Conservation (phyloP, 2,113 vertebrate species). For the Brachyhypopomus gauderio region DNA sequence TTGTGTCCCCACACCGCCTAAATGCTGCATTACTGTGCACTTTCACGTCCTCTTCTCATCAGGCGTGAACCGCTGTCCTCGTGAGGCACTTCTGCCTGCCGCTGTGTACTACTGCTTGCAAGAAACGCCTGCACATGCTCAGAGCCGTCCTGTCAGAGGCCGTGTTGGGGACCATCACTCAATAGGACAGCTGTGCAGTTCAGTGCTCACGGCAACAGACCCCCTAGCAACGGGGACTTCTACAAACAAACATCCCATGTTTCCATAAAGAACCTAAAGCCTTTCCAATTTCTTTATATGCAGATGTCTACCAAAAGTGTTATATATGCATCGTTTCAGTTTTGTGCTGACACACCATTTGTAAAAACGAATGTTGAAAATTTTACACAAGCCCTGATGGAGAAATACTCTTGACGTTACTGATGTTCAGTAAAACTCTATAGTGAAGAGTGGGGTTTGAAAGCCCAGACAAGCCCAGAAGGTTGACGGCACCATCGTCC, state of each 20-base stretch:
- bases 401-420: too few species aligned
- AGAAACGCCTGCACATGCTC: conserved; percentile 46
- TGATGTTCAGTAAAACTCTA: too few species aligned
- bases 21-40: conserved; percentile 38
- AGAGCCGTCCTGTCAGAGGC: conserved; percentile 35
- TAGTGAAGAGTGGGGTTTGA: too few species aligned
- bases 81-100: neutral
- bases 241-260: conserved; percentile 40
- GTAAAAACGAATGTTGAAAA: too few species aligned
- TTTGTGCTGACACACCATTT: too few species aligned
- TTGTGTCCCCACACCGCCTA: conserved; percentile 17
- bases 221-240: conserved; percentile 57
- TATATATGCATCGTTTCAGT: too few species aligned
- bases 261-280: neutral
- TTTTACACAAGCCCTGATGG: too few species aligned
- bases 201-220: conserved; percentile 53
- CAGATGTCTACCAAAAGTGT: neutral
- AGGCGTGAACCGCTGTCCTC: conserved; percentile 41
- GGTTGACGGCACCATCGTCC: too few species aligned
- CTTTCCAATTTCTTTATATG: neutral
- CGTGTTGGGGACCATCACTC: conserved; percentile 56
- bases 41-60: conserved; percentile 22
- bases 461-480: too few species aligned
- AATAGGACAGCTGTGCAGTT: conserved; percentile 68
- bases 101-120: conserved; percentile 55